Conservation (phyloP, 1,140 invertebrate genomes). For the Bilobella aurantiaca region DNA sequence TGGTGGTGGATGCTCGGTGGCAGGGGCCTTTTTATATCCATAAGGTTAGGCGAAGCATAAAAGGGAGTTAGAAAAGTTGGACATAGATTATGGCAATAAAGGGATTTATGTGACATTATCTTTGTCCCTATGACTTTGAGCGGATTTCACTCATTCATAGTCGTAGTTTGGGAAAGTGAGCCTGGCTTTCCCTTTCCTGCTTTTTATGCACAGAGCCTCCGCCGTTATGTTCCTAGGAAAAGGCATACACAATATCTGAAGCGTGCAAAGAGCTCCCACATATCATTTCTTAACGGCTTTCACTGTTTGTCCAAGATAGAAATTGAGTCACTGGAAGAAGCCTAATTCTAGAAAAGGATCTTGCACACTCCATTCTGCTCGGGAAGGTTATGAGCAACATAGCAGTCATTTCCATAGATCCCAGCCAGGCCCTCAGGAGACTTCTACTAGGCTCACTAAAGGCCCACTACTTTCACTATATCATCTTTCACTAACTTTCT, state of each 20-base stretch:
- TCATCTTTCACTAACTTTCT: background rate
- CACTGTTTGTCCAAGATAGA: slow-evolving; percentile 7
- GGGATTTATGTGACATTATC: slow-evolving; percentile 34
- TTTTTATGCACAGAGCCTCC: background rate
- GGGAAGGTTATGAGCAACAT: too few relatives aligned
- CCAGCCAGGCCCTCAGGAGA: background rate
- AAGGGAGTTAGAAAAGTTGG: slow-evolving; percentile 17
- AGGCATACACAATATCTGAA: slow-evolving; percentile 4
- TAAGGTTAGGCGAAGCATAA: slow-evolving; percentile 20
- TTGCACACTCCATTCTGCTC: too few relatives aligned
- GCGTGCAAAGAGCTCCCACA: slow-evolving; percentile 4
- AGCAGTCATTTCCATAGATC: slow-evolving; percentile 3
- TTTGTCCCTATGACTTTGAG: slow-evolving; percentile 32
- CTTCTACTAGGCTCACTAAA: background rate
- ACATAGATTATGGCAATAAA: slow-evolving; percentile 34
- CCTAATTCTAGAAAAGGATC: background rate
- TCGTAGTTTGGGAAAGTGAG: background rate
- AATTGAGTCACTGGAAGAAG: background rate
- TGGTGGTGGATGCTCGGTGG: background rate
- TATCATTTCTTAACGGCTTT: background rate
- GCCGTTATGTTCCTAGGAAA: too few relatives aligned
- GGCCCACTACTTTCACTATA: background rate
- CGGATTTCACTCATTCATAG: slow-evolving; percentile 30
- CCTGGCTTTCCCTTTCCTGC: background rate
- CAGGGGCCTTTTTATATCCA: background rate